Base-by-base conservation (phyloP, 2,888 invertebrate species). In the Noctua pronuba region DNA sequence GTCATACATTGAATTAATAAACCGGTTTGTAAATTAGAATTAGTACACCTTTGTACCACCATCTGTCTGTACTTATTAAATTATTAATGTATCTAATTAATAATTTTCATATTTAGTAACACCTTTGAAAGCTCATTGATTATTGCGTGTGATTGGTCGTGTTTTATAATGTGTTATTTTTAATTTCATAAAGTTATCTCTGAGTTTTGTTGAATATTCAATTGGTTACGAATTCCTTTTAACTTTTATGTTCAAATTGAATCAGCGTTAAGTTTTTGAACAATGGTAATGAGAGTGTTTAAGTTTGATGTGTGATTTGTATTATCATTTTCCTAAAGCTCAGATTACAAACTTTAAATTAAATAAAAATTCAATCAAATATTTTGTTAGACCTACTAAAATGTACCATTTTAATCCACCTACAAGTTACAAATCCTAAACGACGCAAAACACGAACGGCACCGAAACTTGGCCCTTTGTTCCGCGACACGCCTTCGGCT, bases 1-100 rank as follows among this genome's bases (percentile, higher is more conserved):
- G 67, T 77, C 78, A 78, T 75, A 85, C 66, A 71, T 75, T 67
- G 67, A 78, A 86, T 82, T 84, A 86, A 86, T 82, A 77, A 82
- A 88, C 79, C 49, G 66, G 87, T 73, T 86, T 82, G 73, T 84
- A 84, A 88, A 85, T 85, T 87, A 85, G 88, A 82, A 82, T 85
- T 80, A 80, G 82, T 85, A 80, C 89, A 85, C 88, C 83, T 87
- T 82, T 52, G 49, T 35, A 64, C 73, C 82, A 75, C 78, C 89
- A 89, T 88, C 89, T 88, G 89, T 83, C 81, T 46, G 55, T 85
- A 76, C 44, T 76, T 58, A 76, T 83, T 83, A 69, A 72, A 65
- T 77, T 69, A 73, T 35, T 28, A 80, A 84, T 72, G 66, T 35
- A 69, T 67, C 75, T 79, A 75, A 79, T 84, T 87, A 87, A 71